Conservation (phyloP, 1,140 invertebrate genomes). For the Aphelinus certus region DNA sequence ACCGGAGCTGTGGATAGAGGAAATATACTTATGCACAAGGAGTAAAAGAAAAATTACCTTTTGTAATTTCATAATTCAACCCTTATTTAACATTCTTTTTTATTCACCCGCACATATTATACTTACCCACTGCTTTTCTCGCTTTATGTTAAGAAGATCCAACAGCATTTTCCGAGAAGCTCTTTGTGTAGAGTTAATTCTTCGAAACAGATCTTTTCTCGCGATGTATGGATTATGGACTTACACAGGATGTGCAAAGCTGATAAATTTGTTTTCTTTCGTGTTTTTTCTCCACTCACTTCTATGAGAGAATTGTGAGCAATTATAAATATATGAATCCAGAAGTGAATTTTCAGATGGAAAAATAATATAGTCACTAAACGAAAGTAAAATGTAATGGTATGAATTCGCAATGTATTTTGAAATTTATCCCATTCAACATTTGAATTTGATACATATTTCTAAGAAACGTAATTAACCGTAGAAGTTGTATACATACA, state of each 20-base stretch:
- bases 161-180: constrained; percentile 1
- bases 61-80: constrained; percentile 31
- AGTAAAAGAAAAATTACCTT: background rate
- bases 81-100: constrained; percentile 34
- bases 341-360: too few species aligned
- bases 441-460: too few species aligned
- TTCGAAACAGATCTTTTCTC: constrained; percentile 21
- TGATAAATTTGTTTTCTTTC: constrained; percentile 8
- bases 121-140: background rate
- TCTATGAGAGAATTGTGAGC: too few species aligned
- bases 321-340: too few species aligned
- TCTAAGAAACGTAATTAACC: too few species aligned
- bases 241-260: background rate
- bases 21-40: background rate
- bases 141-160: constrained; percentile 9
- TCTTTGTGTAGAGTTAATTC: constrained; percentile 22
- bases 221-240: background rate
- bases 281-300: background rate
- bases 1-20: constrained; percentile 3
- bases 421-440: too few species aligned
- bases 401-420: too few species aligned
- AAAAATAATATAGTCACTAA: too few species aligned
- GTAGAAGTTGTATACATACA: too few species aligned
- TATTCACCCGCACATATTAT: background rate
- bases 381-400: too few species aligned